phyloP scores from a whole-genome alignment of 1,140 invertebrate genomes.

The Diabrotica virgifera region DNA sequence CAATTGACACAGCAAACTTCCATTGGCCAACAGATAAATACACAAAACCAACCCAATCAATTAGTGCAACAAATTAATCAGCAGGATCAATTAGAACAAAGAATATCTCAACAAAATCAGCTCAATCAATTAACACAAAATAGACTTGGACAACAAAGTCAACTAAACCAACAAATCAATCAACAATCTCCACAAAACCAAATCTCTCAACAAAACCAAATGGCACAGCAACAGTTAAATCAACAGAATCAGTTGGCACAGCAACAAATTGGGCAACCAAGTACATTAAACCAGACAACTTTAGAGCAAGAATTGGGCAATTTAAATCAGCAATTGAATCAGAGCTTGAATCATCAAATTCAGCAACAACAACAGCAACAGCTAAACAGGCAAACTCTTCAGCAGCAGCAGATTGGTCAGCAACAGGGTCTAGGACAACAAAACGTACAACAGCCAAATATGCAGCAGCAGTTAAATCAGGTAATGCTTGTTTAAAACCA shows the following conservation, averaged over 20 bases:
- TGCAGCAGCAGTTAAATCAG: slow-evolving; percentile 31
- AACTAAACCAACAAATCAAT: slow-evolving; percentile 10
- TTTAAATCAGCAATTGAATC: slow-evolving; percentile 4
- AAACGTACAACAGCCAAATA: slow-evolving; percentile 25
- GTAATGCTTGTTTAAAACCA: slow-evolving; percentile 3
- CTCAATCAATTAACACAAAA: slow-evolving; percentile 24
- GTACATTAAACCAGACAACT: slow-evolving; percentile 1
- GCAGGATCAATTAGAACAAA: slow-evolving; percentile 28
- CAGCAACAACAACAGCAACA: slow-evolving; percentile 17
- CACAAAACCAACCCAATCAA: slow-evolving; percentile 26
- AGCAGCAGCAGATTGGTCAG: slow-evolving; percentile 23
- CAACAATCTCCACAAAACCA: not conserved
- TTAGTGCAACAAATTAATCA: slow-evolving; percentile 28
- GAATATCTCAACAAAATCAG: slow-evolving; percentile 29
- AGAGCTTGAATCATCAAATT: slow-evolving; percentile 4
- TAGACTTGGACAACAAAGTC: slow-evolving; percentile 26
- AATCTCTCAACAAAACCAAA: not conserved
- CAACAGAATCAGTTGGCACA: slow-evolving; percentile 19
- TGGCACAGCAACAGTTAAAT: slow-evolving; percentile 7
- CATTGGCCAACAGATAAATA: slow-evolving; percentile 14
- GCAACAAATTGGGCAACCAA: slow-evolving; percentile 13
- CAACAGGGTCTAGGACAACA: slow-evolving; percentile 25
- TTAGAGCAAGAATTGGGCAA: slow-evolving; percentile 7
- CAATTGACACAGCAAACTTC: slow-evolving; percentile 31
- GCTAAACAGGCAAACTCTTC: slow-evolving; percentile 23